Base-by-base conservation (phyloP, 2,888 invertebrate species). In the Hemicrepidius hirtus region DNA sequence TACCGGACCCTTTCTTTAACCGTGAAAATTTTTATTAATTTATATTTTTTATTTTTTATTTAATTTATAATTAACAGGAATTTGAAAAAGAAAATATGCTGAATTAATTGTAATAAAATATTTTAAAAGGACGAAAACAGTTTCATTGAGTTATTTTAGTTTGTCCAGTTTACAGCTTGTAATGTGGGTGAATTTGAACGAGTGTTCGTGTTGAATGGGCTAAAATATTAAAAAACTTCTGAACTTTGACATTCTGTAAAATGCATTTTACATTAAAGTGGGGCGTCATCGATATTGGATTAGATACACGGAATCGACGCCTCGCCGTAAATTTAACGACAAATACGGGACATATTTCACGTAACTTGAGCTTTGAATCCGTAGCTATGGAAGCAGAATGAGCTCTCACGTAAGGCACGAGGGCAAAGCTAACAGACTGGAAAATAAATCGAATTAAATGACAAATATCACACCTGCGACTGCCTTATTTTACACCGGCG, bases 401-500 rank as follows among this genome's bases (percentile, higher is more conserved):
- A 53, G 28, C 53, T 32, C 21, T 53, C 32, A 44, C 44, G 53
- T 13, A 53, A 53, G 28, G 53, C 7, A 28, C 53, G 20, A 37
- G 59, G 37, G 59, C 40, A 40, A 20, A 59, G 13, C 35, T 40
- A 59, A 59, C 59, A 37, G 59, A 37, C 37, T 40, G 59, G 59
- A 59, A 59, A 59, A 59, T 40, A 40, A 59, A 53, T 40, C 28
- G 40, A 59, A 32, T 21, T 59, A 59, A 59, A 18, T 59, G 59
- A 37, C 59, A 59, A 59, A 59, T 59, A 40, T 40, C 37, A 59
- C 59, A 59, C 59, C 59, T 59, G 57, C 32, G 57, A 32, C 55
- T 55, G 20, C 21, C 49, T 49, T 24, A 24, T 24, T 49, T 49
- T 49, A 49, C 9, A 10, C 46, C 49, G 24, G 20, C 9, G 49